These are phyloP conservation scores for Helicoverpa zea DNA, from an alignment of 1,140 invertebrate species.

Conservation along the genomic window DNA sequence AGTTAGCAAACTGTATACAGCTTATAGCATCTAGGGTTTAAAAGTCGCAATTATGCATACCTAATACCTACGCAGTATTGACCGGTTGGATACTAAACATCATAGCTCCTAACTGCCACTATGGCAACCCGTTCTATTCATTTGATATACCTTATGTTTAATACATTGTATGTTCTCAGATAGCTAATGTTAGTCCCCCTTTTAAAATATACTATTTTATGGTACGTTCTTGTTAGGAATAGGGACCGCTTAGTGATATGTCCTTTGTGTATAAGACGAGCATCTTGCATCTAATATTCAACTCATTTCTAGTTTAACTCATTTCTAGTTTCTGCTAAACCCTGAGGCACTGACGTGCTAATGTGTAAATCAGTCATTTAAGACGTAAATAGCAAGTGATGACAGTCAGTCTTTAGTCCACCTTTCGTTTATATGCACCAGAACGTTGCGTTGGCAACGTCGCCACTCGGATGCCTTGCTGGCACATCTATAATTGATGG, in stretches of 20 bases:
- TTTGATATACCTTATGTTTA: constrained; percentile 1
- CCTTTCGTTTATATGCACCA: constrained; percentile 11
- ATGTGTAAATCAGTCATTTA: constrained; percentile 6
- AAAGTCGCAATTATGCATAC: background rate
- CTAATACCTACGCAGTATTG: background rate
- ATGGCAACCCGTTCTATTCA: background rate
- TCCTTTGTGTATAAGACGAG: no score
- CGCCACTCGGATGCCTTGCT: background rate
- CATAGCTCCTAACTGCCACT: background rate
- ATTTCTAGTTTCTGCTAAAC: background rate
- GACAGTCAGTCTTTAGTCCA: constrained; percentile 1
- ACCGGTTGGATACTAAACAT: background rate
- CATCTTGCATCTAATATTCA: no score
- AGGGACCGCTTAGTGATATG: no score
- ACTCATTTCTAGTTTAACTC: no score
- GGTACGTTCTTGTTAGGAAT: background rate
- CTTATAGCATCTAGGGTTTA: background rate
- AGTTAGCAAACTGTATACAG: background rate
- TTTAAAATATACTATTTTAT: background rate
- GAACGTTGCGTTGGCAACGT: constrained; percentile 27
- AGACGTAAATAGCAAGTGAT: constrained; percentile 10
- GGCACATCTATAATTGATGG: constrained; percentile 20
- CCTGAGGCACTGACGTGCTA: background rate
- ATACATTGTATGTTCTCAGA: background rate
- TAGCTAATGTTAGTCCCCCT: background rate